Evolutionary conservation across 2,888 invertebrate species (phyloP).

Genomic region (Pollenia amentaria): DNA sequence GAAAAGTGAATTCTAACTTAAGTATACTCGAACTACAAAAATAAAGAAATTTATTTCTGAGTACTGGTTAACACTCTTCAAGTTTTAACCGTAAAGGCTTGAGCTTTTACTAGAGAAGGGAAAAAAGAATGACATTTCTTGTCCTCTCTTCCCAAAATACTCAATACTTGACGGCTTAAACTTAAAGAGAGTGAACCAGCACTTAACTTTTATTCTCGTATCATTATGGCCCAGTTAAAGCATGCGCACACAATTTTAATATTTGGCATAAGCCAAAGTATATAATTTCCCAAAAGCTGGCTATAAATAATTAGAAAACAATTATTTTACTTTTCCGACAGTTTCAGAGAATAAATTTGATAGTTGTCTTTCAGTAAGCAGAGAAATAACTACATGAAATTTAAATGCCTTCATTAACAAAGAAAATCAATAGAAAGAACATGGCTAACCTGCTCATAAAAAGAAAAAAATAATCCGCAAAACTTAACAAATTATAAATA

Average conservation of each 20-base stretch:
- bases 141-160: no score
- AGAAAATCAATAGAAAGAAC: slow-evolving; percentile 22
- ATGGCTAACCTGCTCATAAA: neutral
- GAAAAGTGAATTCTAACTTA: no score
- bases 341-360: neutral
- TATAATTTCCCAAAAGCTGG: slow-evolving; percentile 34
- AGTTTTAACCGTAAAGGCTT: no score
- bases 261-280: neutral
- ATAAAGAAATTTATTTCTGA: no score
- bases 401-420: neutral
- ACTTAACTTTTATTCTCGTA: no score
- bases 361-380: neutral
- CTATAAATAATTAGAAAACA: slow-evolving; percentile 28
- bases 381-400: neutral
- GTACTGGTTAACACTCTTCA: no score
- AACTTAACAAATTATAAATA: neutral
- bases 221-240: slow-evolving; percentile 37
- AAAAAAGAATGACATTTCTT: no score
- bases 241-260: slow-evolving; percentile 43
- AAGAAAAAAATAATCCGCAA: neutral
- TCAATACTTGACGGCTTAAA: no score
- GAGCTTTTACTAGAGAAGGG: no score
- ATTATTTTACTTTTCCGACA: neutral
- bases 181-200: no score
- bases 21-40: no score